A percentile compares a stretch with the other conserved stretches of the same genome.
phyloP scores from a whole-genome alignment of 2,888 invertebrate genomes.

The Drosophila nr. fundita region DNA sequence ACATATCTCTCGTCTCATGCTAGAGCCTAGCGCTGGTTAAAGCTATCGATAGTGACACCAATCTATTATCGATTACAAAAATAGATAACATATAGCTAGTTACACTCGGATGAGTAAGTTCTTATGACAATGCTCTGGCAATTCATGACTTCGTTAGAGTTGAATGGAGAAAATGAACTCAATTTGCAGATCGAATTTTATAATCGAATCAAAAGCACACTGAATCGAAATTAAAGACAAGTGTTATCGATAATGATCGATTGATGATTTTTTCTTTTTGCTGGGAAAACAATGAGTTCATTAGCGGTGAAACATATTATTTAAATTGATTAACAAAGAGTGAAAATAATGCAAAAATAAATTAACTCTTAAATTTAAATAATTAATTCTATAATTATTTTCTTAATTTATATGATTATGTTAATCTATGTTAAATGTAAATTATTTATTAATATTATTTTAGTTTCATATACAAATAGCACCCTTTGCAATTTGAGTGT shows the following conservation, averaged over 20 bases:
- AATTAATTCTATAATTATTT: neutral
- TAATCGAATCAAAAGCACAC: neutral
- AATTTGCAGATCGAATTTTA: neutral
- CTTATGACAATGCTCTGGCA: neutral
- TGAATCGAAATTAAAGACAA: neutral
- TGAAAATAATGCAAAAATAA: neutral
- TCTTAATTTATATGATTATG: neutral
- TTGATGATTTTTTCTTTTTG: no score
- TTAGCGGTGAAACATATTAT: neutral
- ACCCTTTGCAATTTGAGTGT: neutral
- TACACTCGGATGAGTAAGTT: neutral
- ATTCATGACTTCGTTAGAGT: neutral
- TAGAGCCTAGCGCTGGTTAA: neutral
- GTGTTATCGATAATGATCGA: neutral
- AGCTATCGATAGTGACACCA: slow-evolving; percentile 8
- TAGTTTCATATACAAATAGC: neutral
- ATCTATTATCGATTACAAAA: slow-evolving; percentile 4
- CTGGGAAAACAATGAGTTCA: neutral
- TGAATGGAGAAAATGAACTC: neutral
- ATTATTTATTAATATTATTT: neutral
- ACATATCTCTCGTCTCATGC: slow-evolving; percentile 1
- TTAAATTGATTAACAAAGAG: neutral
- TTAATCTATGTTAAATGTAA: neutral
- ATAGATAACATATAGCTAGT: neutral
- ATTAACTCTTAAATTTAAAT: neutral